phyloP scores from a whole-genome alignment of 2,113 vertebrate genomes.

The Platysternon megacephalum region DNA sequence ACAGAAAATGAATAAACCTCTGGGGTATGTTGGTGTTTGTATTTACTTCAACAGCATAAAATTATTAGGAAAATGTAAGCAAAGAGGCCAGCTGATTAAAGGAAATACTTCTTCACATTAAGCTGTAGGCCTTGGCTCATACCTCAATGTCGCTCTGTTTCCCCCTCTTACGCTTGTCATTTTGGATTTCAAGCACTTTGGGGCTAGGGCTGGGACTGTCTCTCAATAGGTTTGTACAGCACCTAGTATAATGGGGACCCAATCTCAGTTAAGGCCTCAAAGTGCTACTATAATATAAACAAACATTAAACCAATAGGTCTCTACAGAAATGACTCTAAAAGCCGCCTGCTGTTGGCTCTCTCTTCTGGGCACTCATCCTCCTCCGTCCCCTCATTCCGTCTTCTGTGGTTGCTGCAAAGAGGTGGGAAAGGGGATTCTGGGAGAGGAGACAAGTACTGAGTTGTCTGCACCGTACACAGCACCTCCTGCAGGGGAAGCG shows the following conservation, averaged over 20 bases:
- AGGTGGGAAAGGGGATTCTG: background rate
- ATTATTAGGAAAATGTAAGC: background rate
- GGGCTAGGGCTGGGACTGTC: background rate
- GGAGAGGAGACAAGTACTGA: background rate
- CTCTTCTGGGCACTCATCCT: background rate
- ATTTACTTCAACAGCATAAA: background rate
- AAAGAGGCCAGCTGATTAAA: background rate
- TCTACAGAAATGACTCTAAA: background rate
- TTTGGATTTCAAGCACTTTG: background rate
- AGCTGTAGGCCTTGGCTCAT: background rate
- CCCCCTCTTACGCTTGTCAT: accelerated
- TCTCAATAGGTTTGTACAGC: accelerated
- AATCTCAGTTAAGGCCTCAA: background rate
- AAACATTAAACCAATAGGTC: background rate
- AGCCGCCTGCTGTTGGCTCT: background rate
- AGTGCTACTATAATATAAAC: background rate
- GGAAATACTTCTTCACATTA: background rate
- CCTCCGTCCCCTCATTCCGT: background rate
- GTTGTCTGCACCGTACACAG: background rate
- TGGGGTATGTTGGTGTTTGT: background rate
- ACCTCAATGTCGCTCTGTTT: background rate
- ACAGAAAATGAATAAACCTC: background rate
- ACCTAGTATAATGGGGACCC: background rate
- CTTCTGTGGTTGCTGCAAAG: background rate
- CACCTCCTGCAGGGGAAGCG: background rate